phyloP scores from a whole-genome alignment of 2,888 invertebrate genomes.

The Perizoma affinitatum region DNA sequence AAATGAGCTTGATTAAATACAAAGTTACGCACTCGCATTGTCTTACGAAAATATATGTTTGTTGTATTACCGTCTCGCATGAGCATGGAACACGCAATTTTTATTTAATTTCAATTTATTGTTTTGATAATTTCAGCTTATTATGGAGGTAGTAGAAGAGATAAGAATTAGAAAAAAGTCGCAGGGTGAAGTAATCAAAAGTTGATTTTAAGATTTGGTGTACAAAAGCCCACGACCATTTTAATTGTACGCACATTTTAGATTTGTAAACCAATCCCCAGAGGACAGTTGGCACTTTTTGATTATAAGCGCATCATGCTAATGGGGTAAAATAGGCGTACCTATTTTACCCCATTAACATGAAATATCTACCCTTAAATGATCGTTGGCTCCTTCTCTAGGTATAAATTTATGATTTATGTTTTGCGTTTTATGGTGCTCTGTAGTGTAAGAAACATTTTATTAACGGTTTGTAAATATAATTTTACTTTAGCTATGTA shows the following conservation, averaged over 20 bases:
- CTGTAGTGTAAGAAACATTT: conserved; percentile 25
- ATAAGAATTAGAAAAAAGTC: conserved; percentile 81
- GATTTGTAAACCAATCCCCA: not conserved
- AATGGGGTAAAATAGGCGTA: not conserved
- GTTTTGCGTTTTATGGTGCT: conserved; percentile 46
- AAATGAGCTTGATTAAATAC: too few relatives aligned
- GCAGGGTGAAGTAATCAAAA: conserved; percentile 68
- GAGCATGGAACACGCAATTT: conserved; percentile 45
- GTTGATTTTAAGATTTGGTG: conserved; percentile 51
- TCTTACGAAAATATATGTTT: conserved; percentile 7
- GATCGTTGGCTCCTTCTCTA: conserved; percentile 29
- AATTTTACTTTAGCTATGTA: conserved; percentile 33
- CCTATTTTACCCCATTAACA: too few relatives aligned
- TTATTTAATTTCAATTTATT: conserved; percentile 44
- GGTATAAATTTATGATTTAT: conserved; percentile 13
- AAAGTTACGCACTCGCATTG: conserved; percentile 1
- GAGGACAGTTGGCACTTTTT: not conserved
- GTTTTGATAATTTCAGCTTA: conserved; percentile 77
- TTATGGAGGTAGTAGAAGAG: conserved; percentile 82
- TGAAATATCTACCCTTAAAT: not conserved
- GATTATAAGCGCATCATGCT: not conserved
- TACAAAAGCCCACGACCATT: not conserved
- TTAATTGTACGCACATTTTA: not conserved
- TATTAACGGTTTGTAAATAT: conserved; percentile 30
- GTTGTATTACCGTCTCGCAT: conserved; percentile 38